These are phyloP conservation scores for Danaus melanippus DNA, from an alignment of 1,140 invertebrate genomes.

Conservation along the genomic window DNA sequence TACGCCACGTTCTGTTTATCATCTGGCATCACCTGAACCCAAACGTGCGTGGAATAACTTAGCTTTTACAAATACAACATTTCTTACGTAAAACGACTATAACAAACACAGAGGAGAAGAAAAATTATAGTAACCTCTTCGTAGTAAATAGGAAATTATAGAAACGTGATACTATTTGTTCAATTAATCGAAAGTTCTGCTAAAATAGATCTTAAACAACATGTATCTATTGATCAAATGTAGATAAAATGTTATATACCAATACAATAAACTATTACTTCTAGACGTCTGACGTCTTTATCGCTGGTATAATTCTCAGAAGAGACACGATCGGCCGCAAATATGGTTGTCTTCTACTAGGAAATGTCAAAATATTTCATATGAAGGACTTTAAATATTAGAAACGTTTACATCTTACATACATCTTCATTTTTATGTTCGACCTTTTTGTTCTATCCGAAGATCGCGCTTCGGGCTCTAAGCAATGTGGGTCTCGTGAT, in stretches of 20 bases:
- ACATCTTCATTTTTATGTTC: constrained; percentile 56
- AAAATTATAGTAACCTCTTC: not conserved
- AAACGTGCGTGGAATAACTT: constrained; percentile 46
- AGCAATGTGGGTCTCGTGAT: constrained; percentile 55
- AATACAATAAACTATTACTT: constrained; percentile 4
- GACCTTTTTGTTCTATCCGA: constrained; percentile 29
- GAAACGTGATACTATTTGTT: not conserved
- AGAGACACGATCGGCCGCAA: constrained; percentile 34
- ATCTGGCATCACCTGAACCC: constrained; percentile 52
- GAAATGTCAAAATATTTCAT: constrained; percentile 69
- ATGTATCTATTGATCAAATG: constrained; percentile 7
- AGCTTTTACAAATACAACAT: constrained; percentile 2
- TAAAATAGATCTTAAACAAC: not conserved
- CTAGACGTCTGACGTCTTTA: constrained; percentile 25
- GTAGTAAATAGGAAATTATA: not conserved
- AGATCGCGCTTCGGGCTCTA: constrained; percentile 40
- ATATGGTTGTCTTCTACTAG: constrained; percentile 41
- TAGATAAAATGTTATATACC: constrained; percentile 5
- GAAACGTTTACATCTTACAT: constrained; percentile 43
- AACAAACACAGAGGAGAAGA: not conserved
- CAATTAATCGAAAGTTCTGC: not conserved
- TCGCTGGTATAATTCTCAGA: constrained; percentile 36
- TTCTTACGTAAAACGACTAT: not conserved
- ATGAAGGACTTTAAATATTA: constrained; percentile 38
- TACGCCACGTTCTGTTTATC: constrained; percentile 47